phyloP scores from a whole-genome alignment of 2,113 vertebrate species.

The Syngnathus typhle region DNA sequence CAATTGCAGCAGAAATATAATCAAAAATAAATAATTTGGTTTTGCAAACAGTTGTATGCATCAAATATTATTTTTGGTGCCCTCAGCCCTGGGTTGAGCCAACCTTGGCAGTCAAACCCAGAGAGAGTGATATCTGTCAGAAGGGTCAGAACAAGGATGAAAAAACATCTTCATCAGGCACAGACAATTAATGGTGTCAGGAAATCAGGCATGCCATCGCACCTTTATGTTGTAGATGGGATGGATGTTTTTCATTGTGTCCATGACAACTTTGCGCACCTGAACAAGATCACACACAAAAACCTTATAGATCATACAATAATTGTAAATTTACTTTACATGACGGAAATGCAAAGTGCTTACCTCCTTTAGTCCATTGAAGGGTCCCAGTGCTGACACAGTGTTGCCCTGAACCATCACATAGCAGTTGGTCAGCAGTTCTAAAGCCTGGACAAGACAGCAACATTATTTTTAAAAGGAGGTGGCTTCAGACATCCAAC shows the following conservation, averaged over 20 bases:
- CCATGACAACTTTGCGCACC: slow-evolving; percentile 94
- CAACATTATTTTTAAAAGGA: neutral
- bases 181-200: neutral
- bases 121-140: slow-evolving; percentile 51
- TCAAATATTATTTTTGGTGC: neutral
- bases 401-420: slow-evolving; percentile 99
- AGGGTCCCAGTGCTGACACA: slow-evolving; percentile 87
- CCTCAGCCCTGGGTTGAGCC: slow-evolving; percentile 60
- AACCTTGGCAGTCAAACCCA: slow-evolving; percentile 35
- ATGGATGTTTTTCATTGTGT: slow-evolving; percentile 98
- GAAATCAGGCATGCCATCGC: neutral
- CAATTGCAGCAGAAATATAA: neutral
- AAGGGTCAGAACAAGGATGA: slow-evolving; percentile 66
- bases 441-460: slow-evolving; percentile 75
- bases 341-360: slow-evolving; percentile 5
- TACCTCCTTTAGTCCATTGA: slow-evolving; percentile 89
- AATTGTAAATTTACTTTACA: neutral
- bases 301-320: neutral
- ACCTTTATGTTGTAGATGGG: slow-evolving; percentile 99
- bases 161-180: slow-evolving; percentile 48
- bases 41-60: neutral
- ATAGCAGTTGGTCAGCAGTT: slow-evolving; percentile 92
- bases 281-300: slow-evolving; percentile 34
- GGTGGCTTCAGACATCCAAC: neutral
- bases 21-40: neutral